phyloP scores from a whole-genome alignment of 2,797 vertebrate species.

The Orestias chungarensis region DNA sequence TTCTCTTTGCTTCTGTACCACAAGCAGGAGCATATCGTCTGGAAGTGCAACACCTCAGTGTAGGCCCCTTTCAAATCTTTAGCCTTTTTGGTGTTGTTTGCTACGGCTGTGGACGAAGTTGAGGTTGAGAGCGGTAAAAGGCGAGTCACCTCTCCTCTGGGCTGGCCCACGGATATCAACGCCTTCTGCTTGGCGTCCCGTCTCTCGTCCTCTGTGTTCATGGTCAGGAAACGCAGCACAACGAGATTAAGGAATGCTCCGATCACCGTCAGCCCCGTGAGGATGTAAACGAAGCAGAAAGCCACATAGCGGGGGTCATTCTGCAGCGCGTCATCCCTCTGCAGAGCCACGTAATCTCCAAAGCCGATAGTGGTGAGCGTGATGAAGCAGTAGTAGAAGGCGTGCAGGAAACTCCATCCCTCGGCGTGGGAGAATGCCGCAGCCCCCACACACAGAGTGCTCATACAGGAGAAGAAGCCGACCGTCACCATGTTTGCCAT shows the following conservation, averaged over 20 bases:
- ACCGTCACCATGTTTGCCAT: constrained; percentile 99
- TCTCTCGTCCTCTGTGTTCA: constrained; percentile 94
- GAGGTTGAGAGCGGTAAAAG: constrained; percentile 61
- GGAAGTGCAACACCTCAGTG: constrained; percentile 94
- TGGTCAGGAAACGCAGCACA: constrained; percentile 96
- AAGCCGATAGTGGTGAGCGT: constrained; percentile 98
- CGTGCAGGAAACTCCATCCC: constrained; percentile 97
- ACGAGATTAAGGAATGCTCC: constrained; percentile 98
- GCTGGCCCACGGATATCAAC: constrained; percentile 77
- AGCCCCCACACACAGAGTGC: constrained; percentile 93
- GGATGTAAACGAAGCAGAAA: constrained; percentile 98
- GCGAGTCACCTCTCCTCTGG: constrained; percentile 62
- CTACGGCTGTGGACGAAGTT: constrained; percentile 52
- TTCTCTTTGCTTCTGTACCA: constrained; percentile 96
- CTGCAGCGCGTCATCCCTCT: constrained; percentile 93
- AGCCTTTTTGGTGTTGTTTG: constrained; percentile 29
- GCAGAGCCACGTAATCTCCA: constrained; percentile 97
- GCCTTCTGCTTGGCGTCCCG: constrained; percentile 89
- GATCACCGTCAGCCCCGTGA: constrained; percentile 93
- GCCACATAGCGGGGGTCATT: constrained; percentile 94
- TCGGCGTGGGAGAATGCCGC: constrained; percentile 92
- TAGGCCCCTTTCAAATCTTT: constrained; percentile 87
- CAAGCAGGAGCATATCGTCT: constrained; percentile 96
- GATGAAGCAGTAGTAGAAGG: constrained; percentile 99
- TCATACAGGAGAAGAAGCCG: constrained; percentile 93